Base-by-base conservation (phyloP, 2,797 vertebrate species). In the Artibeus lituratus region DNA sequence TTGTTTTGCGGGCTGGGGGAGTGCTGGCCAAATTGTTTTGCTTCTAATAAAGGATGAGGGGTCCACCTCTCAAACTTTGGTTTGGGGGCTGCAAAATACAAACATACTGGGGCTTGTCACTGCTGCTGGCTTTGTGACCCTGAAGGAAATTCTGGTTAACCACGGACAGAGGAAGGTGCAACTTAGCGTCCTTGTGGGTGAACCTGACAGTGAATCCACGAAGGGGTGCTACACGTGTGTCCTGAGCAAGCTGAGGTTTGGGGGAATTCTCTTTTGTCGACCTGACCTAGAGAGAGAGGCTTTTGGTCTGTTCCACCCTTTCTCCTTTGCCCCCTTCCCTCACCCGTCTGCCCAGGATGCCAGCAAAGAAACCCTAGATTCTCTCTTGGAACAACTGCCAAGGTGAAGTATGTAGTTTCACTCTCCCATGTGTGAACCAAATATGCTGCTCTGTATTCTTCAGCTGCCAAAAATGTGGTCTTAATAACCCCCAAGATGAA, bases 121-220 rank as follows among this genome's bases (percentile, higher is more conserved):
- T 81, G 14, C 44, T 85, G 26, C 16, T 59, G 57, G 67, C 83
- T 86, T 78, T n/a, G 78, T 73, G 95, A 74, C 39, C 53, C 84
- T 24, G 35, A 65, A 81, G 69, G 85, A 92, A 55, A 86, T 53
- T 9, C 1, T 2, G 6, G 59, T 82, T 53, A 44, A 35, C 62
- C 82, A 53, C 32, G 16, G 39, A 73, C 15, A 10, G 26, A 10
- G 42, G 32, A 69, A 70, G 57, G 77, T 26, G 8, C 2, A 0
- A 70, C 80, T 83, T 44, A 67, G 55, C 76, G 42, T 21, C 10
- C 1, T 15, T 26, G 5, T 5, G 10, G 21, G 26, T 62, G 53
- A 44, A 19, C 44, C 67, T 42, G 32, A 59, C 14, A 0, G 2
- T 35, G 26, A 72, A 57, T 53, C 55, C 24, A 65, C 29, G 62